Conservation (phyloP, 2,797 vertebrate species). For the Pseudocheirus occidentalis region DNA sequence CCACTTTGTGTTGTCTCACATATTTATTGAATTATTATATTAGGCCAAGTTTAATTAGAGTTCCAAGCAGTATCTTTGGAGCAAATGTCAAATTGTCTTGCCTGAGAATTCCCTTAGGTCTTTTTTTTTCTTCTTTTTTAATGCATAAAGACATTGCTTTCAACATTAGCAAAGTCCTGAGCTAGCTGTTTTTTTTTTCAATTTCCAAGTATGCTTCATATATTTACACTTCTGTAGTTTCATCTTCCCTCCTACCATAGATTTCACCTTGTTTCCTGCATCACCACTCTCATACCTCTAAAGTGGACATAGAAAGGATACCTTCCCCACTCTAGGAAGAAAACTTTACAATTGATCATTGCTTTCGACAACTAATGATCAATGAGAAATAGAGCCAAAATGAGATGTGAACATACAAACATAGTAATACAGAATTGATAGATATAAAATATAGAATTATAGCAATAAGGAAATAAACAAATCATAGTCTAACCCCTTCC, state of each 20-base stretch:
- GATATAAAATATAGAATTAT: neutral
- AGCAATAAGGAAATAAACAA: neutral
- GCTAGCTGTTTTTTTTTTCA: neutral
- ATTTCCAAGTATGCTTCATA: neutral
- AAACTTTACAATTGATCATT: neutral
- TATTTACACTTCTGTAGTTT: neutral
- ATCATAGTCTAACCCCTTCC: neutral
- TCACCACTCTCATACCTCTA: neutral
- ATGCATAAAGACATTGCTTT: neutral
- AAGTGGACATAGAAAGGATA: neutral
- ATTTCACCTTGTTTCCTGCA: neutral
- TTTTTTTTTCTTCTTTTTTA: constrained; percentile 16
- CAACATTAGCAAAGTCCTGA: constrained; percentile 18
- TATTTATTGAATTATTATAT: constrained; percentile 23
- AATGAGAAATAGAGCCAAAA: neutral
- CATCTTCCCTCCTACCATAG: neutral
- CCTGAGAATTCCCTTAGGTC: neutral
- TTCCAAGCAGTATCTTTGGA: neutral
- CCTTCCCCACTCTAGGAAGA: neutral
- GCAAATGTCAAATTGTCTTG: neutral
- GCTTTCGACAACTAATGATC: neutral
- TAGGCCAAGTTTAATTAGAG: constrained; percentile 22
- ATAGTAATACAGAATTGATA: neutral
- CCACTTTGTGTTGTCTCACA: constrained; percentile 14
- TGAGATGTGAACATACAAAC: neutral